These are phyloP conservation scores for Gymnarchus niloticus DNA, from an alignment of 2,113 vertebrate species.

Conservation along the genomic window DNA sequence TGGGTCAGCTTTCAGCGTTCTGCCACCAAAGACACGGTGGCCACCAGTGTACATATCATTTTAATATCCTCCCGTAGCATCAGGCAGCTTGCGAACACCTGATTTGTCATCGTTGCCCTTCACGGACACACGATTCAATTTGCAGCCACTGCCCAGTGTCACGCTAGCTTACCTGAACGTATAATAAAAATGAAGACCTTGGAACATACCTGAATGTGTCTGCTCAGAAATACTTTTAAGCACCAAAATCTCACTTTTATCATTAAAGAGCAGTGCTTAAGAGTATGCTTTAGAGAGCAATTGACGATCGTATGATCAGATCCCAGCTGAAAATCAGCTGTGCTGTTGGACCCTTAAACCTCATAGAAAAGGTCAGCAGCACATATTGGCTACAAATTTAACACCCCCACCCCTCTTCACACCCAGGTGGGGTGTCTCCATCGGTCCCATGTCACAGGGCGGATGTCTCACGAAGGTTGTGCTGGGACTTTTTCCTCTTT, in stretches of 20 bases:
- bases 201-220: not conserved
- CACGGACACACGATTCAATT: too few relatives aligned
- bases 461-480: not conserved
- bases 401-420: not conserved
- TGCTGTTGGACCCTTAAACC: not conserved
- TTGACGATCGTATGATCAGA: not conserved
- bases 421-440: not conserved
- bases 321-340: not conserved
- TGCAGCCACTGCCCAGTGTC: too few relatives aligned
- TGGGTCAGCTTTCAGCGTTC: conserved; percentile 53
- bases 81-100: too few relatives aligned
- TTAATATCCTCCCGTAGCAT: not conserved
- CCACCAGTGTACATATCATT: not conserved
- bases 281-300: too few relatives aligned
- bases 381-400: not conserved
- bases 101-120: too few relatives aligned
- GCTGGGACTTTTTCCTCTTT: not conserved
- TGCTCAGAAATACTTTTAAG: not conserved
- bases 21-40: conserved; percentile 75
- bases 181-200: not conserved
- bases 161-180: not conserved
- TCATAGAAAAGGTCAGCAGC: not conserved
- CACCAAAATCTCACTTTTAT: not conserved
- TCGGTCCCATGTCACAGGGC: not conserved
- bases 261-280: too few relatives aligned